Conservation (phyloP, 2,113 vertebrate species). For the Coryphaenoides rupestris region DNA sequence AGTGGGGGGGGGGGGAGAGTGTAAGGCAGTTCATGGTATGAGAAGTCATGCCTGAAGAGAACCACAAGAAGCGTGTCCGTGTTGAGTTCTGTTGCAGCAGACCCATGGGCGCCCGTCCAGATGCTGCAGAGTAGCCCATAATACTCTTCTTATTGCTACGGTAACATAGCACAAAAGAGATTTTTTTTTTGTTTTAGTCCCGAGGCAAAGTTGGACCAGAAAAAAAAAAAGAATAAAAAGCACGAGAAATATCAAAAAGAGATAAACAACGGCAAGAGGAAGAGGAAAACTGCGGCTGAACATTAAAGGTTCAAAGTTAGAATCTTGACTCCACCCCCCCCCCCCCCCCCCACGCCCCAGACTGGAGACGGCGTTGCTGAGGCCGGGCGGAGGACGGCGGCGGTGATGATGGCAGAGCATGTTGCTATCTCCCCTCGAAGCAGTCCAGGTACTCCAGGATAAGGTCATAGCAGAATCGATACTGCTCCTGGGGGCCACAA, state of each 20-base stretch:
- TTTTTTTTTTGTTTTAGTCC: conserved; percentile 28
- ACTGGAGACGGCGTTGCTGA: conserved; percentile 2
- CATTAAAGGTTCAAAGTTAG: conserved; percentile 70
- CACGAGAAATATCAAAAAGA: conserved; percentile 59
- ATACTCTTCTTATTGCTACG: conserved; percentile 50
- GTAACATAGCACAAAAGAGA: conserved; percentile 48
- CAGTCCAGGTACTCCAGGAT: conserved; percentile 80
- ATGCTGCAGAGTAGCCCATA: conserved; percentile 39
- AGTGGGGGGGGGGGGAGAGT: conserved; percentile 35
- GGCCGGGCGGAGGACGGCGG: no score
- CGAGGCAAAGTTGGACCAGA: conserved; percentile 46
- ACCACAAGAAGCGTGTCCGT: conserved; percentile 32
- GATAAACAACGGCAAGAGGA: conserved; percentile 54
- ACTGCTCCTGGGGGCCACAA: conserved; percentile 71
- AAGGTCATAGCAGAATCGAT: conserved; percentile 80
- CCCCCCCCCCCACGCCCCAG: conserved; percentile 30
- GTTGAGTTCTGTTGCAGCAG: conserved; percentile 32
- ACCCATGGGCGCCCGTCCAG: conserved; percentile 44
- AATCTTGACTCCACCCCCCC: conserved; percentile 37
- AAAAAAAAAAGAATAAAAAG: conserved; percentile 35
- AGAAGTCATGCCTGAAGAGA: conserved; percentile 46
- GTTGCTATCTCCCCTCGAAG: conserved; percentile 79
- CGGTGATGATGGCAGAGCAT: conserved; percentile 26
- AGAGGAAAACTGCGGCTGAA: conserved; percentile 64
- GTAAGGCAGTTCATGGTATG: conserved; percentile 69